phyloP scores from a whole-genome alignment of 2,113 vertebrate species.

The Periophthalmodon schlosseri region DNA sequence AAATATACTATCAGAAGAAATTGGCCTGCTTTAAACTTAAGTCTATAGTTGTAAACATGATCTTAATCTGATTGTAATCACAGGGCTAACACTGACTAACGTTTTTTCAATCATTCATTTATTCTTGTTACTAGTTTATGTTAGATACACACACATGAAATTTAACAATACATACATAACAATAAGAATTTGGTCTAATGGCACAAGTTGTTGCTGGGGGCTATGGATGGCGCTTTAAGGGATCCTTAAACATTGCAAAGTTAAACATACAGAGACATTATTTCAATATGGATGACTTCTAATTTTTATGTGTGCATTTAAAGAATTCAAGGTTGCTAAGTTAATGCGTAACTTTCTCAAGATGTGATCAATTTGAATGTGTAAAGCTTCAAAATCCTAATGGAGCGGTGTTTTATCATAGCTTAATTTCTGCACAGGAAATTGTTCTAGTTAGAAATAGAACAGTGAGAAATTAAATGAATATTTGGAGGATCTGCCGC shows the following conservation, averaged over 20 bases:
- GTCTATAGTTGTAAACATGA: not conserved
- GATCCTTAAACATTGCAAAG: no score
- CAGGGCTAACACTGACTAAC: not conserved
- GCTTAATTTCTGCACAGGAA: not conserved
- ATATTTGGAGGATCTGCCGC: slow-evolving; percentile 34
- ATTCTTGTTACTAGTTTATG: no score
- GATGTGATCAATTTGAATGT: not conserved
- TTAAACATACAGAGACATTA: not conserved
- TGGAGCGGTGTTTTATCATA: slow-evolving; percentile 3
- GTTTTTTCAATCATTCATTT: not conserved
- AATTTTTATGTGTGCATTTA: not conserved
- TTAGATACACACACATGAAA: no score
- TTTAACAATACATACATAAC: no score
- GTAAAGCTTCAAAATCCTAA: not conserved
- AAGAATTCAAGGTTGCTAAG: not conserved
- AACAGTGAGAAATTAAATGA: slow-evolving; percentile 33
- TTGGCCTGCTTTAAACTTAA: not conserved
- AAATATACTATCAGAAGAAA: not conserved
- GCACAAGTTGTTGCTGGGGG: not conserved
- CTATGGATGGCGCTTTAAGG: not conserved
- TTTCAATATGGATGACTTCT: not conserved
- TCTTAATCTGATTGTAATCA: not conserved
- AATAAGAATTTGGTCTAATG: not conserved
- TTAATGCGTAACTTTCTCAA: not conserved
- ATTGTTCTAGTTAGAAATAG: slow-evolving; percentile 6